Conservation (phyloP, 2,113 vertebrate genomes). For the Lasiurus borealis region DNA sequence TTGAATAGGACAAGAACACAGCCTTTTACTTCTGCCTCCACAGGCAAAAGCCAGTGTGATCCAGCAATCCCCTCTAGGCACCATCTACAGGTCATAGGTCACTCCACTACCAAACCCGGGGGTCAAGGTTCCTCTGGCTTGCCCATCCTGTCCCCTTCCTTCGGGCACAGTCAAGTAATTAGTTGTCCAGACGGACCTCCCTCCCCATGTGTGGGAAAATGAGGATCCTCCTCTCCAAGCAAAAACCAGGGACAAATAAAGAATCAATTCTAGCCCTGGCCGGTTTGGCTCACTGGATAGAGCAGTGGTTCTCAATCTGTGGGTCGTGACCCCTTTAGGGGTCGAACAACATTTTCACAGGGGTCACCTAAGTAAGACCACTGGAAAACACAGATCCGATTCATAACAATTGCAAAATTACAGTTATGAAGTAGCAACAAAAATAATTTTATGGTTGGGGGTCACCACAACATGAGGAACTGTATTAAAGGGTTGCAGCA, state of each 20-base stretch:
- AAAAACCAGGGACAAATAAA: not conserved
- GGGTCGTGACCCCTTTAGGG: too few species aligned
- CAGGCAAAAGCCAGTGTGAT: not conserved
- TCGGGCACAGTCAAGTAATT: not conserved
- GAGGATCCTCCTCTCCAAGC: not conserved
- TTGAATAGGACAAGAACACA: not conserved
- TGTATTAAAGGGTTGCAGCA: too few species aligned
- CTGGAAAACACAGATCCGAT: too few species aligned
- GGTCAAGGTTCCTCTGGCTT: not conserved
- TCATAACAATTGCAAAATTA: too few species aligned
- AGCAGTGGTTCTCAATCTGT: too few species aligned
- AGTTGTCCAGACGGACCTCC: not conserved
- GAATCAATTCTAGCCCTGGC: too few species aligned
- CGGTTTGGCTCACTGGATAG: too few species aligned
- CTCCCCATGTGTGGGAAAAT: not conserved
- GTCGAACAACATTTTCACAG: too few species aligned
- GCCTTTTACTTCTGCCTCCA: not conserved
- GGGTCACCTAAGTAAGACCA: too few species aligned
- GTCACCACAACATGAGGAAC: too few species aligned
- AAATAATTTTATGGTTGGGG: too few species aligned
- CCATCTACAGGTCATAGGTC: not conserved
- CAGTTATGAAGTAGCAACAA: too few species aligned
- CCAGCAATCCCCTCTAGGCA: not conserved
- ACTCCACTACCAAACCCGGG: not conserved
- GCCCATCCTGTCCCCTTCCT: not conserved